These are phyloP conservation scores for Mystacides longicornis DNA, from an alignment of 2,888 invertebrate genomes.

Conservation along the genomic window DNA sequence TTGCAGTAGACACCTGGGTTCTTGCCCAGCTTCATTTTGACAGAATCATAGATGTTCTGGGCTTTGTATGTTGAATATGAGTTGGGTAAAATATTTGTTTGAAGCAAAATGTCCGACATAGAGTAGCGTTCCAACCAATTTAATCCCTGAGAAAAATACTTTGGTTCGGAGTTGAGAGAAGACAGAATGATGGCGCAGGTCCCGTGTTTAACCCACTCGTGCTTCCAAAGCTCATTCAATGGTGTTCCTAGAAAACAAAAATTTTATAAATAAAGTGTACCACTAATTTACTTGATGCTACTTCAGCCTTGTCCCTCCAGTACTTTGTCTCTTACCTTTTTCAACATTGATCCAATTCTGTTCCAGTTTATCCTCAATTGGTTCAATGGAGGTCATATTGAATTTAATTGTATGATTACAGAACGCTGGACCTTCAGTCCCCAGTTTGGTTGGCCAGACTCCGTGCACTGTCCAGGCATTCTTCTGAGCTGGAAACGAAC, in stretches of 20 bases:
- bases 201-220: conserved; percentile 80
- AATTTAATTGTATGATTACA: conserved; percentile 66
- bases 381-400: conserved; percentile 50
- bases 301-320: too few relatives aligned
- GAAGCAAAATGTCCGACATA: conserved; percentile 51
- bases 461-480: conserved; percentile 75
- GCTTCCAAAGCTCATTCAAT: conserved; percentile 60
- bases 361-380: conserved; percentile 50
- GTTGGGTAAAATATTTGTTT: conserved; percentile 51
- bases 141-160: conserved; percentile 62
- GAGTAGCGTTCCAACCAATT: conserved; percentile 53
- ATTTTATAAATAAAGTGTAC: not conserved
- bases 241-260: conserved; percentile 31
- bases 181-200: conserved; percentile 62
- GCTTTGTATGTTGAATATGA: conserved; percentile 38
- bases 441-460: conserved; percentile 70
- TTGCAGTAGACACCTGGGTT: conserved; percentile 59
- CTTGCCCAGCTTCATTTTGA: conserved; percentile 48
- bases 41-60: conserved; percentile 43
- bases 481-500: conserved; percentile 52
- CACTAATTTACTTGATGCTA: too few relatives aligned
- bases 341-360: conserved; percentile 69
- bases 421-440: conserved; percentile 59
- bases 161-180: conserved; percentile 51
- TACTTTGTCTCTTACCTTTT: conserved; percentile 44